Evolutionary conservation across 1,140 invertebrate species (phyloP), one percentile per base, ranked within the genome.

Genomic region (Acromyrmex charruanus): DNA sequence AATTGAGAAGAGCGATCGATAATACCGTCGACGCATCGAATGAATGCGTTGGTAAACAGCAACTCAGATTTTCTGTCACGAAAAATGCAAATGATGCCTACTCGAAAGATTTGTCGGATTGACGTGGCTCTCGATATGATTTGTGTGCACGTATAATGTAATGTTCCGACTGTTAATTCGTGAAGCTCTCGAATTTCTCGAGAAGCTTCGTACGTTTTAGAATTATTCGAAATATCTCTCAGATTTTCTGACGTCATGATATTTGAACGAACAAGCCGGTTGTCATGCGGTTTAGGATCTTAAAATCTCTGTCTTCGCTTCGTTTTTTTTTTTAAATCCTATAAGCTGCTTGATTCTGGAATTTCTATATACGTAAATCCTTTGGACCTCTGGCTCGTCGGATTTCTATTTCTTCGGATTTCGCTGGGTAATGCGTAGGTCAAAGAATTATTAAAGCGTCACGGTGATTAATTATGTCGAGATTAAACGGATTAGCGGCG

Each of bases 391-490:
- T 58, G 1, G 18, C 39, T 35, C 28, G 53, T 66, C 65, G 25
- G 25, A 58, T 74, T 82, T 82, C 18, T 66, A 72, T 59, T 82
- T 82, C 55, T 74, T 82, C 25, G 55, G 55, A 81, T 75, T 61
- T 55, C 39, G 39, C 35, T n/a, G 21, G 63, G 39, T 53, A 35
- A 59, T 21, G 75, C 49, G 39, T n/a, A 72, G 81, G 65, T 65
- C 80, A 85, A 81, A 77, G 77, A 91, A 91, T 93, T 91, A 91
- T 92, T 87, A 89, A 92, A 91, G 86, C 81, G 71, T 88, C 77
- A 90, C 51, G 72, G 85, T 90, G 90, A 91, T 92, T 92, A 92
- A 92, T 93, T 93, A 92, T 87, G 85, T 85, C 71, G 53, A 88
- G 89, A 92, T 92, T 90, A 90, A 92, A 90, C 86, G 88, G 91